Conservation (phyloP, 2,888 invertebrate species). For the Lasioglossum vierecki region DNA sequence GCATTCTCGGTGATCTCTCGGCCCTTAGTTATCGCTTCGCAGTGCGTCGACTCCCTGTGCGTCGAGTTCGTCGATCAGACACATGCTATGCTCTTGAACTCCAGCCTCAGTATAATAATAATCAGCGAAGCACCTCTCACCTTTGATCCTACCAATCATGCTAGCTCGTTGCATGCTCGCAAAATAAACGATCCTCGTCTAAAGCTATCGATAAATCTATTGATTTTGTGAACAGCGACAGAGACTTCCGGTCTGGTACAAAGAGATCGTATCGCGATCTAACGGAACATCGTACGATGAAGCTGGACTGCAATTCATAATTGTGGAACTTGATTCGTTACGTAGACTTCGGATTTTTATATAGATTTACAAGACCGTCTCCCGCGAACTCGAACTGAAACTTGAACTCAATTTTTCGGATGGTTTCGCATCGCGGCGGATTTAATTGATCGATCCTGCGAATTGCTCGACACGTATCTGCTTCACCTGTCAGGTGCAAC, state of each 20-base stretch:
- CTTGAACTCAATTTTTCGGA: not conserved
- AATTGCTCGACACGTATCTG: not conserved
- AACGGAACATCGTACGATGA: slow-evolving; percentile 56
- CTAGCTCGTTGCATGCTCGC: slow-evolving; percentile 4
- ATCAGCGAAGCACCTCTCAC: slow-evolving; percentile 48
- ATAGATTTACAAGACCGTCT: not conserved
- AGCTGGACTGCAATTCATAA: not conserved
- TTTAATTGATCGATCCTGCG: not conserved
- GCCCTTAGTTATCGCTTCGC: slow-evolving; percentile 36
- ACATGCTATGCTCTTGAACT: slow-evolving; percentile 47
- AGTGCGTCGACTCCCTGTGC: too few relatives aligned
- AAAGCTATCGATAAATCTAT: slow-evolving; percentile 4
- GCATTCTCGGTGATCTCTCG: not conserved
- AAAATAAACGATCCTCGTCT: slow-evolving; percentile 1
- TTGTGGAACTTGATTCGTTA: slow-evolving; percentile 35
- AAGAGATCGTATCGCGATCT: slow-evolving; percentile 23
- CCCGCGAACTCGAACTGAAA: not conserved
- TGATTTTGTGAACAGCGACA: slow-evolving; percentile 22
- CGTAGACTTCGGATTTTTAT: not conserved
- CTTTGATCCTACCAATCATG: slow-evolving; percentile 33
- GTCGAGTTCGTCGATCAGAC: slow-evolving; percentile 53
- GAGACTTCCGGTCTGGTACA: not conserved
- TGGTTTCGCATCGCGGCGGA: not conserved
- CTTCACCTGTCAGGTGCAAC: not conserved
- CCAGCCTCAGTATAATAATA: slow-evolving; percentile 34